Conservation (phyloP, 2,113 vertebrate species). For the Gracilinanus agilis region DNA sequence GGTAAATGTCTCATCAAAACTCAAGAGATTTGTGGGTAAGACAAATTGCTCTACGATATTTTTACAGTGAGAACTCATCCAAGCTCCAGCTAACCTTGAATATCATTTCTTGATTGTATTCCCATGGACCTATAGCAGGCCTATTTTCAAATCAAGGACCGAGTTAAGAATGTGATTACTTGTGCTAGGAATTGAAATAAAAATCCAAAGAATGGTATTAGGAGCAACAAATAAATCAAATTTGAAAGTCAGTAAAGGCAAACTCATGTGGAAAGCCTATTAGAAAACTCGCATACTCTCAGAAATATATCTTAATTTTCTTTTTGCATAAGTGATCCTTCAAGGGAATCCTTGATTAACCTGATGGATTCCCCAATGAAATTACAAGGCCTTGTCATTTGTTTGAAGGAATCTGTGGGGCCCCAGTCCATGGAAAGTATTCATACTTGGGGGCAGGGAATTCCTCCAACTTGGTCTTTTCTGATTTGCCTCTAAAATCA, state of each 20-base stretch:
- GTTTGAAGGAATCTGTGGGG: neutral
- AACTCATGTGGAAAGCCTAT: conserved; percentile 55
- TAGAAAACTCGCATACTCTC: conserved; percentile 65
- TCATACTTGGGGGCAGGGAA: neutral
- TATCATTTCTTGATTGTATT: conserved; percentile 71
- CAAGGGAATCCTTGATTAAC: neutral
- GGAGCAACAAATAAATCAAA: conserved; percentile 75
- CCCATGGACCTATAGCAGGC: conserved; percentile 66
- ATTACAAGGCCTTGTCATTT: neutral
- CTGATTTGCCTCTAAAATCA: neutral
- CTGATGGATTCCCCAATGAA: neutral
- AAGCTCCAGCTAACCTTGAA: conserved; percentile 66
- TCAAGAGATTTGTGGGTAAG: conserved; percentile 66
- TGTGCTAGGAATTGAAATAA: conserved; percentile 77
- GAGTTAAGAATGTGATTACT: conserved; percentile 75
- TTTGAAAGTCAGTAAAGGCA: conserved; percentile 34
- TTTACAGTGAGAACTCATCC: conserved; percentile 73
- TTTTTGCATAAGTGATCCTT: conserved; percentile 30
- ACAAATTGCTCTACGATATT: conserved; percentile 80
- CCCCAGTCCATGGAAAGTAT: neutral
- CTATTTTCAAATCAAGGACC: conserved; percentile 66
- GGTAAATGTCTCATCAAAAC: conserved; percentile 62
- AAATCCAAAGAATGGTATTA: conserved; percentile 71
- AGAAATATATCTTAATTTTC: conserved; percentile 27
- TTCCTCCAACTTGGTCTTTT: neutral